Conservation (phyloP, 2,797 vertebrate genomes). For the Sebastes nivosus region DNA sequence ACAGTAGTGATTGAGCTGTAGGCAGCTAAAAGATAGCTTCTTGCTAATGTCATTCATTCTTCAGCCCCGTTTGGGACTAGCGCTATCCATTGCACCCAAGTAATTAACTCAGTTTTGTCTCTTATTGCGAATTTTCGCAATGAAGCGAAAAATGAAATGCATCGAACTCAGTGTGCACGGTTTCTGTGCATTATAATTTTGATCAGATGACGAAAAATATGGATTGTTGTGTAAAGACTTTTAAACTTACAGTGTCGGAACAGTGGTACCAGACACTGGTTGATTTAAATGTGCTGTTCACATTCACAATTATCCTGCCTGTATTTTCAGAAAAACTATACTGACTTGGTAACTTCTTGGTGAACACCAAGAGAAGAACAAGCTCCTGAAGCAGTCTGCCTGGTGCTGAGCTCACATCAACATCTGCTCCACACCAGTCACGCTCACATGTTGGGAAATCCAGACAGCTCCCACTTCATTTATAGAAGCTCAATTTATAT, state of each 20-base stretch:
- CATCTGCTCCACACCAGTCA: conserved; percentile 57
- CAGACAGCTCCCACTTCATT: conserved; percentile 65
- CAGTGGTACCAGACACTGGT: background rate
- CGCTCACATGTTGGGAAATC: conserved; percentile 46
- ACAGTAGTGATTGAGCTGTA: too few relatives aligned
- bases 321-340: background rate
- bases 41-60: too few relatives aligned
- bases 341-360: background rate
- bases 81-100: too few relatives aligned
- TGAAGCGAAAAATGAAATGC: too few relatives aligned
- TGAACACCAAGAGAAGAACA: background rate
- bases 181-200: too few relatives aligned
- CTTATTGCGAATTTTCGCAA: too few relatives aligned
- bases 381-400: background rate
- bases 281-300: background rate
- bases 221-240: too few relatives aligned
- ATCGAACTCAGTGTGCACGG: too few relatives aligned
- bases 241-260: background rate
- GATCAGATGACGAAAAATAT: too few relatives aligned
- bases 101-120: too few relatives aligned
- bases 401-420: background rate
- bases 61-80: too few relatives aligned
- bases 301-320: background rate
- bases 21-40: too few relatives aligned
- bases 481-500: conserved; percentile 61